phyloP scores from a whole-genome alignment of 2,888 invertebrate species.

The Melinaea marsaeus region DNA sequence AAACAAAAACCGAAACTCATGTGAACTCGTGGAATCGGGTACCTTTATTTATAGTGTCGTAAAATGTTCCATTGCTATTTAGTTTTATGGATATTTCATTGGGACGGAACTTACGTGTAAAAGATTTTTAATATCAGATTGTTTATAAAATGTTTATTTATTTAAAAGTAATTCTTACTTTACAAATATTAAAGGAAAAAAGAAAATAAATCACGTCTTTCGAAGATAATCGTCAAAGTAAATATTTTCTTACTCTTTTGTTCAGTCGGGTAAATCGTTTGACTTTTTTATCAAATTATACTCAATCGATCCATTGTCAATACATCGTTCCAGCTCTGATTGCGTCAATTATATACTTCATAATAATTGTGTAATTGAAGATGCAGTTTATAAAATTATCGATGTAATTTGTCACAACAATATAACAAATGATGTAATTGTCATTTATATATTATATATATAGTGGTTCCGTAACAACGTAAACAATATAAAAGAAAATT shows the following conservation, averaged over 20 bases:
- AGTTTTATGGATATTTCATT: constrained; percentile 65
- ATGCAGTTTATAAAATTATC: not conserved
- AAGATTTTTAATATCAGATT: too few species aligned
- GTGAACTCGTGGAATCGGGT: constrained; percentile 46
- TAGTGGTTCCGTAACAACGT: not conserved
- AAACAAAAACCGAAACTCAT: constrained; percentile 58
- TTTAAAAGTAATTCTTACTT: not conserved
- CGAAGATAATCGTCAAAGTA: not conserved
- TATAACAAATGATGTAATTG: not conserved
- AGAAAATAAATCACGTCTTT: not conserved
- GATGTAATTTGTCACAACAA: not conserved
- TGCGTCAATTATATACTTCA: constrained; percentile 2
- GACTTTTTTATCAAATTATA: not conserved
- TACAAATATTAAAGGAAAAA: too few species aligned
- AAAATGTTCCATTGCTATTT: constrained; percentile 71
- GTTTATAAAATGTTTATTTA: too few species aligned
- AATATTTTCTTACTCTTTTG: not conserved
- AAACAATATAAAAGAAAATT: too few species aligned
- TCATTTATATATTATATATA: not conserved
- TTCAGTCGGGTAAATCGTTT: not conserved
- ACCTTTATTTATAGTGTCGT: constrained; percentile 63
- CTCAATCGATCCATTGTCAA: constrained; percentile 4
- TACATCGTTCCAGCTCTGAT: constrained; percentile 1
- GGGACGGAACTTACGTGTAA: constrained; percentile 39
- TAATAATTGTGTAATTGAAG: not conserved